Conservation (phyloP, 2,113 vertebrate genomes). For the Abramis brama region DNA sequence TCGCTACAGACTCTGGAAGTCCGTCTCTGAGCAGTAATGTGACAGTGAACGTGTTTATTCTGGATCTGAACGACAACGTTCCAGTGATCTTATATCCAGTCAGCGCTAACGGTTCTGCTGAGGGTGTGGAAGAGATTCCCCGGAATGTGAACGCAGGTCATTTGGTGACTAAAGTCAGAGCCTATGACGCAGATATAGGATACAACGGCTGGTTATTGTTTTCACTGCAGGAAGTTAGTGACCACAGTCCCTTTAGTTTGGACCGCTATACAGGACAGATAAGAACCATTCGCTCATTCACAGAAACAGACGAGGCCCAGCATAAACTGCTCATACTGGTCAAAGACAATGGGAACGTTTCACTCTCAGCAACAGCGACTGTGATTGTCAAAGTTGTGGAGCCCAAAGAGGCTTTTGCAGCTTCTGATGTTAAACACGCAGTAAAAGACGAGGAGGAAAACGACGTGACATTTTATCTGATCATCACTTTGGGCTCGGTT, state of each 20-base stretch:
- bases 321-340: conserved; percentile 68
- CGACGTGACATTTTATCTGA: conserved; percentile 56
- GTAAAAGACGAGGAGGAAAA: conserved; percentile 45
- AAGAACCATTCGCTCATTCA: conserved; percentile 59
- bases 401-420: conserved; percentile 55
- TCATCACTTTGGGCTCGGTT: conserved; percentile 55
- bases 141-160: conserved; percentile 55
- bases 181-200: conserved; percentile 60
- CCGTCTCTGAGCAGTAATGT: conserved; percentile 59
- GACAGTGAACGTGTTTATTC: conserved; percentile 60
- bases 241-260: conserved; percentile 58
- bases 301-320: conserved; percentile 62
- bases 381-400: conserved; percentile 53
- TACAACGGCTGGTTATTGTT: conserved; percentile 65
- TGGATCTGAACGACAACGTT: conserved; percentile 65
- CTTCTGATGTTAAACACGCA: conserved; percentile 42
- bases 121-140: conserved; percentile 55
- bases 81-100: conserved; percentile 62
- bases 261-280: conserved; percentile 66
- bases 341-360: conserved; percentile 66
- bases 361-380: conserved; percentile 55
- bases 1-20: conserved; percentile 57
- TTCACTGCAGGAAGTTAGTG: conserved; percentile 52
- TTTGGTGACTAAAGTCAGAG: conserved; percentile 61
- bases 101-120: conserved; percentile 57